Evolutionary conservation across 2,888 invertebrate species (phyloP), one percentile per base, ranked within the genome.

Genomic region (Polydesmus complanatus): DNA sequence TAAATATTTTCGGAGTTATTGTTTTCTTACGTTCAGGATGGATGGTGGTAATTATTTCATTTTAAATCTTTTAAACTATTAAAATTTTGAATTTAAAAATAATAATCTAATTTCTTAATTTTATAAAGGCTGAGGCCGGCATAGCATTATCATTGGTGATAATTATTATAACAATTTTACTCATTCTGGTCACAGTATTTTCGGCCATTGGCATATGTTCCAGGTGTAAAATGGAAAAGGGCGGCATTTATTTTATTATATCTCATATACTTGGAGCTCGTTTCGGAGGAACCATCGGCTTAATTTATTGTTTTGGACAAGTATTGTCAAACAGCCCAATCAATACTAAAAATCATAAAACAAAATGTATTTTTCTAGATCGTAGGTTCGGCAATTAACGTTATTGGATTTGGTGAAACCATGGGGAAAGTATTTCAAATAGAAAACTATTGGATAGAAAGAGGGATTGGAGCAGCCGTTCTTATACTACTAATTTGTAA

Each of bases 181-280:
- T 94, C 66, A 93, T 92, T 27, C 75, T 95, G 69, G 86, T 95
- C 68, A 90, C 93, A 61, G 93, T 95, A 22, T 78, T 96, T 58
- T 93, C 95, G 67, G 94, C 94, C 23, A 91, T 96, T 63, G 96
- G 95, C 54, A 95, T 96, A 68, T 94, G 94, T 78, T 95, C 95
- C 74, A 78, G 94, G 72, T 93, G 93, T 77, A 81, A 89, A 64
- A 86, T 95, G 70, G 92, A 94, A 77, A 91, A 92, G 76, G 96
- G 96, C n/a, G 96, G 96, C 56, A 93, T 96, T 26, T 96, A 96
- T 75, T 95, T 95, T 75, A 80, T 97, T 62, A 78, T 97, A 48
- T 88, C 94, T 0, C 94, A 96, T 71, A 93, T 95, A 2, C 77
- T 97, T 26, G 96, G 96, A 49, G 91, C 93, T 3, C 80, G 92